Evolutionary conservation across 2,888 invertebrate genomes (phyloP), one percentile per base, ranked within the genome.

Genomic region (Cactoblastis cactorum): DNA sequence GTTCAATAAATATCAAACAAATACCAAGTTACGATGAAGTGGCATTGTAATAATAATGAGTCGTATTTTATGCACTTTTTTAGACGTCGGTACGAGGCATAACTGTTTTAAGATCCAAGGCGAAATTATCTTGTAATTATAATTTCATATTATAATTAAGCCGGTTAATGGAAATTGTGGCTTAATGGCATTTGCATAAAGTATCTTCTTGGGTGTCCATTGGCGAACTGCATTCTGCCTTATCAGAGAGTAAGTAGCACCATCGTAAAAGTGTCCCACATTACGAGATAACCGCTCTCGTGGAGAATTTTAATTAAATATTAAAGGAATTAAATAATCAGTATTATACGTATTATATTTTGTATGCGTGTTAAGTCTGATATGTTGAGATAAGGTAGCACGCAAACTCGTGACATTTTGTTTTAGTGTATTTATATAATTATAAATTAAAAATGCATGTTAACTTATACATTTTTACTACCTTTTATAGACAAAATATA

Each of bases 281-380:
- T 84, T 87, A 85, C 81, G 81, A 87, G 89, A 88, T 88, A 89
- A 89, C 81, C 80, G 80, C 78, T 85, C 80, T 77, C 75, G 82
- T 76, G 74, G 82, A 79, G 87, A 86, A 87, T 87, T 86, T 89
- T 86, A 88, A 89, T 89, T 87, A 88, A 88, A 89, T 87, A 88
- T 88, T 86, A 88, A 88, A 85, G 64, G 86, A 88, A 88, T 88
- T 83, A 83, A 88, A 89, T 86, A 83, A 88, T 89, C 89, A 88
- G 89, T 89, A 88, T 89, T 88, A 88, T 84, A 83, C 75, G 73
- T 85, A 82, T 82, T 80, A 80, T 85, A 84, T 81, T n/a, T 49
- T 80, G 83, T 83, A 78, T 84, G 82, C 80, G 80, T 86, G 84
- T 77, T 71, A 78, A 71, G 73, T 75, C 69, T 69, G 82, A 83